Evolutionary conservation across 2,888 invertebrate genomes (phyloP).

Genomic region (Ligdia adustata): DNA sequence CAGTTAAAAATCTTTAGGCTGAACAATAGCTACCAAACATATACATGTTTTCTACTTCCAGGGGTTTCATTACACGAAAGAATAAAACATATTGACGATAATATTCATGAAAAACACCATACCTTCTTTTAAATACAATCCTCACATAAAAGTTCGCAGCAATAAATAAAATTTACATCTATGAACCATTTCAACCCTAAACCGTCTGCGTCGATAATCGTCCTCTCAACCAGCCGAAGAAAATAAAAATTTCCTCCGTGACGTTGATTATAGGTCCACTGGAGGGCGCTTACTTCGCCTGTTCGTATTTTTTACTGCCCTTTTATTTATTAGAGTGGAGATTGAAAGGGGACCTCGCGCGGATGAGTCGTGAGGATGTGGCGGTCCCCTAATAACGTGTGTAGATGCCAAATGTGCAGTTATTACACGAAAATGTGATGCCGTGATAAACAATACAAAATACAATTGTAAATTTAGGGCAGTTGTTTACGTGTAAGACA

Average conservation of each 20-base stretch:
- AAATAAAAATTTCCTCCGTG: slow-evolving; percentile 58
- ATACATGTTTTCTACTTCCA: too few species aligned
- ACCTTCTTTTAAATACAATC: too few species aligned
- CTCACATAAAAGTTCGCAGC: background rate
- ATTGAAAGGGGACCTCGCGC: slow-evolving; percentile 77
- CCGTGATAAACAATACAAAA: slow-evolving; percentile 8
- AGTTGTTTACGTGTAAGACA: too few species aligned
- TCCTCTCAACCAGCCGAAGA: slow-evolving; percentile 31
- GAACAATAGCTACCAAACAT: too few species aligned
- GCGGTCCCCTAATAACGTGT: slow-evolving; percentile 48
- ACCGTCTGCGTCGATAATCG: slow-evolving; percentile 24
- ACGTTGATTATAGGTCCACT: slow-evolving; percentile 55
- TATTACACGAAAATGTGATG: slow-evolving; percentile 31
- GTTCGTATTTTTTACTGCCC: slow-evolving; percentile 74
- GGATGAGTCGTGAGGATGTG: slow-evolving; percentile 60
- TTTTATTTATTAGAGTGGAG: slow-evolving; percentile 80
- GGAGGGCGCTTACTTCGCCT: slow-evolving; percentile 58
- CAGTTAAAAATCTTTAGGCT: too few species aligned
- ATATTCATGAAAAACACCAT: too few species aligned
- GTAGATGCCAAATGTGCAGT: slow-evolving; percentile 32
- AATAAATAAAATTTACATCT: slow-evolving; percentile 20
- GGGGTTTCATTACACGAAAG: too few species aligned
- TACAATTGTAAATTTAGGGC: too few species aligned
- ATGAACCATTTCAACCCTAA: slow-evolving; percentile 21
- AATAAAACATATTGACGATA: too few species aligned